Base-by-base conservation (phyloP, 2,797 vertebrate genomes). In the Cryptoprocta ferox region DNA sequence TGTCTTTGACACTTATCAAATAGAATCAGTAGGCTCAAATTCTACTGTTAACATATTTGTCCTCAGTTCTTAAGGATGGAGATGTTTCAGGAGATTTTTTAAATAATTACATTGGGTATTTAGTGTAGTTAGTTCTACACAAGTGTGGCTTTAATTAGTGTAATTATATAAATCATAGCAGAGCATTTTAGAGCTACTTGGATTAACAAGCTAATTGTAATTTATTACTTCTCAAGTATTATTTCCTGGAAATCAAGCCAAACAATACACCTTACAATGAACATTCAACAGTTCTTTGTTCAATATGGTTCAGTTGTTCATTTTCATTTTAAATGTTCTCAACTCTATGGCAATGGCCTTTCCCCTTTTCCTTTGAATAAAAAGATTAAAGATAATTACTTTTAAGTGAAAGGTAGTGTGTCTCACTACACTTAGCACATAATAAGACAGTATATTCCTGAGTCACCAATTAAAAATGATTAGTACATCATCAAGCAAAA, bases 171-270 rank as follows among this genome's bases (percentile, higher is more conserved):
- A 97, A 95, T 70, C 88, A 82, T 82, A 96, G 18, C 24, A 94
- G 66, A 97, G 4, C 53, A 28, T 28, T 86, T 81, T 94, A 95
- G 35, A 82, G 30, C 4, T 95, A n/a, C 13, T 88, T 87, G 45
- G 75, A 94, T 92, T 97, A 97, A 59, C 13, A 97, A 97, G 5
- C 3, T 93, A 97, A 97, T 97, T 95, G 53, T 68, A 98, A 86
- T 66, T 94, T 97, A 95, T 98, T 93, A 93, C 13, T 71, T 95
- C 37, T 96, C 30, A 66, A 73, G 16, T 93, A 92, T 96, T 76
- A 56, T 92, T 97, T 94, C 56, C 50, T 95, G 9, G 66, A 56
- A 98, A 92, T 28, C 90, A 70, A 89, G 75, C 45, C 68, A 97
- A 96, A 97, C 86, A 61, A 65, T n/a, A 65, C 8, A 48, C 6